Evolutionary conservation across 1,140 invertebrate genomes (phyloP).

Genomic region (Sinonovacula constricta): DNA sequence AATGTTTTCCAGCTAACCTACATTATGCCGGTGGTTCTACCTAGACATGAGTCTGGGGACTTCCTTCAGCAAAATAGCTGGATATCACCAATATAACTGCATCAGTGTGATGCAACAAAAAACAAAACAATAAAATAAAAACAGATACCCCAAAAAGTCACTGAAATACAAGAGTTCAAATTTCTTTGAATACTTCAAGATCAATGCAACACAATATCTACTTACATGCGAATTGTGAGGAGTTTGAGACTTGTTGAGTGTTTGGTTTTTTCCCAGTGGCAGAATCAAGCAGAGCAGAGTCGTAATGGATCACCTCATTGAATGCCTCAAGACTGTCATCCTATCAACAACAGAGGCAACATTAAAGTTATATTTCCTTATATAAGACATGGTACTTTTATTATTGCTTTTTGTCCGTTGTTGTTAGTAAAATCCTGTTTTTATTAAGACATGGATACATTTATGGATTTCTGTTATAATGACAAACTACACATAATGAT

Average conservation of each 20-base stretch:
- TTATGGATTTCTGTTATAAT: neutral
- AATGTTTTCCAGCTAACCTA: too few relatives aligned
- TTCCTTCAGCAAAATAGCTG: too few relatives aligned
- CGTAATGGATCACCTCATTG: conserved; percentile 69
- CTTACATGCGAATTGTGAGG: conserved; percentile 34
- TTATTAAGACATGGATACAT: neutral
- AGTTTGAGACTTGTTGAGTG: conserved; percentile 23
- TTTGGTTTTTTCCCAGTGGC: conserved; percentile 46
- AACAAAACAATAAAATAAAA: neutral
- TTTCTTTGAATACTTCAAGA: conserved; percentile 17
- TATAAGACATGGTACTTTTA: neutral
- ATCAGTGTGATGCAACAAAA: too few relatives aligned
- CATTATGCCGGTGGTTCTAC: too few relatives aligned
- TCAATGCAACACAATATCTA: conserved; percentile 33
- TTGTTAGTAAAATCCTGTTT: conserved; percentile 18
- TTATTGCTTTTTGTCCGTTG: neutral
- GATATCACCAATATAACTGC: neutral
- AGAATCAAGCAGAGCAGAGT: conserved; percentile 50
- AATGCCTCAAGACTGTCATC: conserved; percentile 66
- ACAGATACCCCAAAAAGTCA: neutral
- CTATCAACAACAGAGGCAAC: neutral
- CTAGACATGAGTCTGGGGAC: too few relatives aligned
- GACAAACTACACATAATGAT: neutral
- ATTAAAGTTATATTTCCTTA: neutral
- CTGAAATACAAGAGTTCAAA: neutral